Percentiles rank a stretch among this genome's conserved stretches.
Evolutionary conservation across 1,140 invertebrate species (phyloP).

Genomic region (Eueides isabella): DNA sequence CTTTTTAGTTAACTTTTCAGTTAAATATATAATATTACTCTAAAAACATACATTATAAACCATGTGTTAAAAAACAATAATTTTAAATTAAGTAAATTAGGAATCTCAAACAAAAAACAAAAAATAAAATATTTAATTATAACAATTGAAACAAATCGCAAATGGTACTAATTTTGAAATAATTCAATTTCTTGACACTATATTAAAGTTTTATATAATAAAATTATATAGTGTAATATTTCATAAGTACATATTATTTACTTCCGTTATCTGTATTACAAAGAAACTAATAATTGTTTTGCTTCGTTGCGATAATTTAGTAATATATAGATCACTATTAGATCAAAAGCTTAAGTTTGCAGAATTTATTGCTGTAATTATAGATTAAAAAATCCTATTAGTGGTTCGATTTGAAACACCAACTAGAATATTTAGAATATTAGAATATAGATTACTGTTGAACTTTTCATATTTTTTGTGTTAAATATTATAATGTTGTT

Average conservation of each 20-base stretch:
- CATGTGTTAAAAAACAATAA: conserved; percentile 5
- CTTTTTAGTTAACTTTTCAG: not conserved
- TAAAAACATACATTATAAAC: not conserved
- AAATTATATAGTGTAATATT: not conserved
- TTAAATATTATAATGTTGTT: conserved; percentile 18
- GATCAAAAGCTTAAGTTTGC: conserved; percentile 34
- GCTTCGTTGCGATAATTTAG: conserved; percentile 10
- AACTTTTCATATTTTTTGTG: conserved; percentile 8
- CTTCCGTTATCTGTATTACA: conserved; percentile 2
- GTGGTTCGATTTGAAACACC: conserved; percentile 64
- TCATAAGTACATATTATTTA: not conserved
- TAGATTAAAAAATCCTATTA: conserved; percentile 51
- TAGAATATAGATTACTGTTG: conserved; percentile 25
- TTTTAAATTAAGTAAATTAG: not conserved
- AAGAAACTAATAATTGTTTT: not conserved
- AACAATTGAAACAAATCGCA: not conserved
- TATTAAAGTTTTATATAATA: conserved; percentile 8
- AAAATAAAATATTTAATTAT: not conserved
- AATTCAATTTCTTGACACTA: conserved; percentile 1
- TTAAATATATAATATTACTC: not conserved
- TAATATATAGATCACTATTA: conserved; percentile 14
- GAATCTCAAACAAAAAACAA: not conserved
- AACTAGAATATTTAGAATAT: conserved; percentile 60
- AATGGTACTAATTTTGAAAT: conserved; percentile 10
- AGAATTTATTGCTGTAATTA: conserved; percentile 29